Evolutionary conservation across 2,797 vertebrate species (phyloP), one percentile per base, ranked within the genome.

Genomic region (Vireo griseus): DNA sequence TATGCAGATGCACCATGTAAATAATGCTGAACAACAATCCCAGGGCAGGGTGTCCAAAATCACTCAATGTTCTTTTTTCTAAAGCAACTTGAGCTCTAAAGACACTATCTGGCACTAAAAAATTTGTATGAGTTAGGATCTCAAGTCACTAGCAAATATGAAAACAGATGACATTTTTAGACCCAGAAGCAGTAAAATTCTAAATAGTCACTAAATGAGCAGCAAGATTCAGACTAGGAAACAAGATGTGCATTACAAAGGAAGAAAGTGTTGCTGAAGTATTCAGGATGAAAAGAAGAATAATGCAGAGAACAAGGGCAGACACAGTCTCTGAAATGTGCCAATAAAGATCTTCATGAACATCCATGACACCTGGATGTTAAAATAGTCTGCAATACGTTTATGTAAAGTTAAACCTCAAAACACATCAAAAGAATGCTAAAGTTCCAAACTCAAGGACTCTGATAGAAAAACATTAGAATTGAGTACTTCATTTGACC

Each of bases 91-190:
- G 31, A 86, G 14, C 10, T 77, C 37, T 83, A 47, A 65, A 80
- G 42, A 74, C 10, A 80, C 40, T 57, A n/a, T 5, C 26, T 39
- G 35, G 20, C 85, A 74, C 57, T 50, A 68, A 89, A 85, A 88
- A 57, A 31, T 5, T 29, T 5, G 9, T 15, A 42, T 0, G 6
- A 82, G 15, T 71, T 80, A 80, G 14, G 24, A 83, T 54, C 17
- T 39, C 45, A 77, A 77, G 28, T 33, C 67, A 91, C 84, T 44
- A 57, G 52, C 45, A 83, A 89, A 77, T 54, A 67, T 3, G 37
- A 80, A 52, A 96, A 55, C 28, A 71, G 50, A 74, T 24, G 63
- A 94, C 68, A 80, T 67, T 80, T 95, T 84, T 71, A 94, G 45
- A 77, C 47, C 61, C n/a, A 80, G 54, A 90, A 58, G 25, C 50